These are phyloP conservation scores for Procambarus clarkii DNA, from an alignment of 1,140 invertebrate genomes.

Conservation along the genomic window DNA sequence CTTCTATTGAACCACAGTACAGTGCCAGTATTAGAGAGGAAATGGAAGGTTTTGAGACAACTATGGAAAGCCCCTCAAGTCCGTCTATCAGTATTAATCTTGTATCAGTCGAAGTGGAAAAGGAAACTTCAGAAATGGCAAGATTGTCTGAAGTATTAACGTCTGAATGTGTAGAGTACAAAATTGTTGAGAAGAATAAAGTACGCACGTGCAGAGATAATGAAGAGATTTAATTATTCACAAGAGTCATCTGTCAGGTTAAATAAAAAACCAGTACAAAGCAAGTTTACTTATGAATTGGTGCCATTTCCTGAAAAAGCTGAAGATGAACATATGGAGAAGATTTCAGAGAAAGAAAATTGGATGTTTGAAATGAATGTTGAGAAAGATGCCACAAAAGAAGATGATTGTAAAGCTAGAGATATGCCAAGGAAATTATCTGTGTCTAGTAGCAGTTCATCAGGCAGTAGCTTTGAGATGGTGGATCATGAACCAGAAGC, in stretches of 20 bases:
- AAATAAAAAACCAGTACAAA: neutral
- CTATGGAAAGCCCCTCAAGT: neutral
- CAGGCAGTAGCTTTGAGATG: constrained; percentile 53
- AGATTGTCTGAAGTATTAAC: constrained; percentile 18
- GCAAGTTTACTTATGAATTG: neutral
- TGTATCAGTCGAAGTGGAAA: constrained; percentile 22
- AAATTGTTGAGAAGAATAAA: neutral
- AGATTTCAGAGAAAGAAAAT: neutral
- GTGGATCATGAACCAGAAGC: constrained; percentile 43
- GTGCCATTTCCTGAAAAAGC: constrained; percentile 1
- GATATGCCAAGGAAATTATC: neutral
- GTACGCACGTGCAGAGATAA: neutral
- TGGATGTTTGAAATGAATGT: neutral
- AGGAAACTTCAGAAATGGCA: constrained; percentile 17
- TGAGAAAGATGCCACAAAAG: neutral
- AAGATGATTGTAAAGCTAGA: neutral
- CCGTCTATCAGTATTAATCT: constrained; percentile 25
- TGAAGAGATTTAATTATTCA: neutral
- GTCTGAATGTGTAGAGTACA: neutral
- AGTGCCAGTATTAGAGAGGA: constrained; percentile 10
- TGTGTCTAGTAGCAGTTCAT: constrained; percentile 42
- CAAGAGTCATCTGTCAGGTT: neutral
- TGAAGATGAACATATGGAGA: neutral
- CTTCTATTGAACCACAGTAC: constrained; percentile 10
- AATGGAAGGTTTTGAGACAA: constrained; percentile 26